Conservation (phyloP, 2,113 vertebrate species). For the Cettia cetti region DNA sequence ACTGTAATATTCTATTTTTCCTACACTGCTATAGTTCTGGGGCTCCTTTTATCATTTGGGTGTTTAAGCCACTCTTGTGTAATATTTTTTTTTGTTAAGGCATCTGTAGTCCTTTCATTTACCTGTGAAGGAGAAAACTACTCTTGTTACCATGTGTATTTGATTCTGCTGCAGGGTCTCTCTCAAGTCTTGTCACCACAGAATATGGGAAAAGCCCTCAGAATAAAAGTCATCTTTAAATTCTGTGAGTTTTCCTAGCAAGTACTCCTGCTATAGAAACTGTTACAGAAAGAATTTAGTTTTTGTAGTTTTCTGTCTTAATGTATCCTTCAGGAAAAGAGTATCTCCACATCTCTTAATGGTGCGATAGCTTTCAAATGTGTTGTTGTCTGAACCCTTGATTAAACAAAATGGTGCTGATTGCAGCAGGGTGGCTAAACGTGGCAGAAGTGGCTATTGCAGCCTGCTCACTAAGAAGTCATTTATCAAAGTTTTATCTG, state of each 20-base stretch:
- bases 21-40: background rate
- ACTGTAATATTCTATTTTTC: background rate
- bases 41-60: background rate
- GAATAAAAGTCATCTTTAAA: background rate
- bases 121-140: background rate
- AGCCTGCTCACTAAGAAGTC: conserved; percentile 71
- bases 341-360: conserved; percentile 83
- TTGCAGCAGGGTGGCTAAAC: conserved; percentile 78
- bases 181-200: background rate
- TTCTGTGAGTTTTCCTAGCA: background rate
- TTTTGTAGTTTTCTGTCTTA: conserved; percentile 65
- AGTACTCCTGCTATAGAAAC: background rate
- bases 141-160: background rate
- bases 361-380: conserved; percentile 74
- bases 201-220: background rate
- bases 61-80: background rate
- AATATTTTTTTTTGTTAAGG: background rate
- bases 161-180: background rate
- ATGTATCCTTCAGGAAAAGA: conserved; percentile 32
- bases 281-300: conserved; percentile 22
- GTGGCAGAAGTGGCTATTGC: conserved; percentile 71
- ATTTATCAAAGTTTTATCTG: conserved; percentile 99
- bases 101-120: background rate
- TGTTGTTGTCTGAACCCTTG: conserved; percentile 74
- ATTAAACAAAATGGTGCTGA: conserved; percentile 85